A percentile compares a stretch with the other conserved stretches of the same genome.
These are phyloP conservation scores for Conus ventricosus DNA, from an alignment of 1,140 invertebrate species.

Conservation along the genomic window DNA sequence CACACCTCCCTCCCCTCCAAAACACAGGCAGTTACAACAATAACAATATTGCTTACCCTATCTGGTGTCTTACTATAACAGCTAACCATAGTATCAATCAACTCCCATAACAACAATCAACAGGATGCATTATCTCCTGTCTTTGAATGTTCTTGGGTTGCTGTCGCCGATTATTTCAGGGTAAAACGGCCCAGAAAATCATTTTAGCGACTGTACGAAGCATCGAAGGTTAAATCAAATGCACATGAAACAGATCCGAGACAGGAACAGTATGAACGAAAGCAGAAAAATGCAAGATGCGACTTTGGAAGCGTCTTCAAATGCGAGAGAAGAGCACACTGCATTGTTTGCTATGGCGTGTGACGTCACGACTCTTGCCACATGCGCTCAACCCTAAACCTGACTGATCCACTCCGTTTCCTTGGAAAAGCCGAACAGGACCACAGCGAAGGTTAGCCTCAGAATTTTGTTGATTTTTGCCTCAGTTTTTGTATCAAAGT, in stretches of 20 bases:
- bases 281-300: conserved; percentile 26
- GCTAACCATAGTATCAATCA: conserved; percentile 18
- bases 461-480: conserved; percentile 39
- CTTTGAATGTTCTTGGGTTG: conserved; percentile 24
- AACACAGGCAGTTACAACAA: neutral
- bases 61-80: neutral
- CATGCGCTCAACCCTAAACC: conserved; percentile 58
- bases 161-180: neutral
- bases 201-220: neutral
- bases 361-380: conserved; percentile 56
- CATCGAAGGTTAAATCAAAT: neutral
- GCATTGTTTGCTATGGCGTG: conserved; percentile 56
- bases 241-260: neutral
- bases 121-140: conserved; percentile 32
- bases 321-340: conserved; percentile 36
- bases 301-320: conserved; percentile 38
- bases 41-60: neutral
- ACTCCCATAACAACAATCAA: conserved; percentile 27
- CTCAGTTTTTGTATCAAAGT: conserved; percentile 7
- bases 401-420: conserved; percentile 46
- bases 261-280: neutral
- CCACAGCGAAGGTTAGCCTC: conserved; percentile 39
- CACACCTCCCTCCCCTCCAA: neutral
- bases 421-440: conserved; percentile 50
- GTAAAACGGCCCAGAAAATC: neutral